Conservation (phyloP, 2,113 vertebrate genomes). For the Naja naja region DNA sequence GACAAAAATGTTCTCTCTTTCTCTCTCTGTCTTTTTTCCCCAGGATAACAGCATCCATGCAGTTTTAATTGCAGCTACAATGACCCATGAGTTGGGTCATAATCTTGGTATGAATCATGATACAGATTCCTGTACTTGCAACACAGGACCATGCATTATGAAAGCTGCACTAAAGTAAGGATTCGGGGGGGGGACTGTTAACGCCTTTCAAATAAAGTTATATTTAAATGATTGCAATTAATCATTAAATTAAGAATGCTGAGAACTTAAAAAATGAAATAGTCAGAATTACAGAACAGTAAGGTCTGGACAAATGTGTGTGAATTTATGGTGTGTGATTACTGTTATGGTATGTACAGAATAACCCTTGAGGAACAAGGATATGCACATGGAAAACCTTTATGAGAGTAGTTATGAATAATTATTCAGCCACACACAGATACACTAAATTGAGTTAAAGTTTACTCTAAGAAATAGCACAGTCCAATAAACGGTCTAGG, state of each 20-base stretch:
- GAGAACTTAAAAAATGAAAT: background rate
- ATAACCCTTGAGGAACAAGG: no score
- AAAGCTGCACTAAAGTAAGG: constrained; percentile 76
- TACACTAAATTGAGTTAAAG: no score
- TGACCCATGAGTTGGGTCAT: constrained; percentile 94
- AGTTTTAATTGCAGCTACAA: constrained; percentile 79
- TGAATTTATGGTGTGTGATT: background rate
- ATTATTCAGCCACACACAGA: no score
- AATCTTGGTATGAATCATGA: constrained; percentile 93
- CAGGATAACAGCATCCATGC: constrained; percentile 79
- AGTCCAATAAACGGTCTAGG: no score
- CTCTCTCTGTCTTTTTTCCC: background rate
- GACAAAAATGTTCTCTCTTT: background rate
- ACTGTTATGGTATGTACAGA: no score
- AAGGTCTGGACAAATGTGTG: background rate
- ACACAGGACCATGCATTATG: constrained; percentile 79
- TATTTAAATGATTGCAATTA: background rate
- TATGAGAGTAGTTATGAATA: no score
- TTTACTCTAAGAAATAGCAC: no score
- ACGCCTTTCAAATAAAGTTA: background rate
- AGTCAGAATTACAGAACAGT: background rate
- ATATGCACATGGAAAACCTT: no score
- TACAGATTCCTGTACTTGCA: constrained; percentile 71
- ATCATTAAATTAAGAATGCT: background rate
- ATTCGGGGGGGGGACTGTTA: rapidly evolving